Conservation (phyloP, 2,888 invertebrate species). For the Phengaris arion region DNA sequence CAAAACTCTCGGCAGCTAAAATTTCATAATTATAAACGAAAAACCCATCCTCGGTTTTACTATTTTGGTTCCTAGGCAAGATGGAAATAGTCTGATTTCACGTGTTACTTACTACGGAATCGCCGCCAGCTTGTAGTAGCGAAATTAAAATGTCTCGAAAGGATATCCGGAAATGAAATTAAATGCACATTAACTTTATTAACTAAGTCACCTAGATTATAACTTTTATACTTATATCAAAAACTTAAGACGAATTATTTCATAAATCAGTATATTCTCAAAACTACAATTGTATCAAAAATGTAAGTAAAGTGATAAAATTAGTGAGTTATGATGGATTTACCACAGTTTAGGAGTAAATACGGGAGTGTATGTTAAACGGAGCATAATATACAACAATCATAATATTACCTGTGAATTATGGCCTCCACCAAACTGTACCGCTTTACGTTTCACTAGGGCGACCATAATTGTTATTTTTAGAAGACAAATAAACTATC, state of each 20-base stretch:
- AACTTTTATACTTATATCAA: not conserved
- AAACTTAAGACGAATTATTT: too few relatives aligned
- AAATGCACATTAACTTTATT: too few relatives aligned
- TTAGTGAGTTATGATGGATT: conserved; percentile 11
- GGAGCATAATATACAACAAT: conserved; percentile 47
- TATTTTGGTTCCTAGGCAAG: not conserved
- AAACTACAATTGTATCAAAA: not conserved
- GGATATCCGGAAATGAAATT: conserved; percentile 40
- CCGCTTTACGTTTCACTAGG: conserved; percentile 48
- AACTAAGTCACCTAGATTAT: not conserved
- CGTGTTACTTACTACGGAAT: conserved; percentile 47
- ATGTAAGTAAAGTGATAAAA: conserved; percentile 7
- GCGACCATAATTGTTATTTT: conserved; percentile 46
- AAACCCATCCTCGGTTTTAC: too few relatives aligned
- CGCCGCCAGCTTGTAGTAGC: conserved; percentile 60
- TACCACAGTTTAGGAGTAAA: conserved; percentile 36
- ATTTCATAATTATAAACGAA: too few relatives aligned
- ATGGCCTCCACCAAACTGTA: conserved; percentile 54
- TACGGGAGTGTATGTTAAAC: conserved; percentile 46
- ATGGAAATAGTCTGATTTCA: conserved; percentile 31
- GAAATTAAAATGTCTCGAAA: conserved; percentile 50
- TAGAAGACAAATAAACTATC: not conserved
- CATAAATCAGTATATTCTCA: not conserved
- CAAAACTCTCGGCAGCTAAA: too few relatives aligned
- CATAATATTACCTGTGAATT: conserved; percentile 71